A percentile compares a stretch with the other conserved stretches of the same genome.
Evolutionary conservation across 2,797 vertebrate genomes (phyloP).

Genomic region (Microcaecilia unicolor): DNA sequence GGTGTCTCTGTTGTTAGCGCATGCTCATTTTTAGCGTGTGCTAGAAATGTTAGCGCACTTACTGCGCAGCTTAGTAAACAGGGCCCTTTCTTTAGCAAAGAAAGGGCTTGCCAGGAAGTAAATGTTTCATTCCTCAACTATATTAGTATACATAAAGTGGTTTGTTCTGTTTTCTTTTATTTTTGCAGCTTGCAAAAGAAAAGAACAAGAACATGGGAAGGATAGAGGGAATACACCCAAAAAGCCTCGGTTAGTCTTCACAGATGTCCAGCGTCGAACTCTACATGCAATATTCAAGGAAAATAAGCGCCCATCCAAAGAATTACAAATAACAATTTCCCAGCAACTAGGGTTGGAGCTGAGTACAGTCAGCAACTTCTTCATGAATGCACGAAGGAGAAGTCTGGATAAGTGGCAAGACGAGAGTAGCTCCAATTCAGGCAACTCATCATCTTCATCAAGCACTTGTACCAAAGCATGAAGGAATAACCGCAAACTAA

Average conservation of each 20-base stretch:
- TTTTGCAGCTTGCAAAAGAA: conserved; percentile 88
- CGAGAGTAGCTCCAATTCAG: conserved; percentile 78
- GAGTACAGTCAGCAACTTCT: conserved; percentile 98
- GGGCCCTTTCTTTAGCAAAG: too few relatives aligned
- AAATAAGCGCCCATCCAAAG: conserved; percentile 98
- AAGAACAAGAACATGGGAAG: conserved; percentile 89
- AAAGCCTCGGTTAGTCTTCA: conserved; percentile 95
- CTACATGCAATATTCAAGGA: conserved; percentile 99
- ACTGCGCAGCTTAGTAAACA: too few relatives aligned
- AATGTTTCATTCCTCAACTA: accelerated
- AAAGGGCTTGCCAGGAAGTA: neutral
- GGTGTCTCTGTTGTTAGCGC: too few relatives aligned
- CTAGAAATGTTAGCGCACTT: too few relatives aligned
- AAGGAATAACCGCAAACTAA: conserved; percentile 77
- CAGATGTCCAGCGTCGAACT: conserved; percentile 95
- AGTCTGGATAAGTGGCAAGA: conserved; percentile 98
- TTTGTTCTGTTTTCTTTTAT: conserved; percentile 26
- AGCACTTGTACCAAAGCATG: conserved; percentile 97
- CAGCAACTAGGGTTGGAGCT: conserved; percentile 97
- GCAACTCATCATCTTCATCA: conserved; percentile 77
- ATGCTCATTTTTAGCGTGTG: too few relatives aligned
- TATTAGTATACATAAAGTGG: too few relatives aligned
- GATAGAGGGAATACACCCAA: conserved; percentile 85
- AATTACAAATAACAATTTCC: conserved; percentile 96
- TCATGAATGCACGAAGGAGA: conserved; percentile 95